Evolutionary conservation across 2,113 vertebrate genomes (phyloP).

Genomic region (Neotoma lepida): DNA sequence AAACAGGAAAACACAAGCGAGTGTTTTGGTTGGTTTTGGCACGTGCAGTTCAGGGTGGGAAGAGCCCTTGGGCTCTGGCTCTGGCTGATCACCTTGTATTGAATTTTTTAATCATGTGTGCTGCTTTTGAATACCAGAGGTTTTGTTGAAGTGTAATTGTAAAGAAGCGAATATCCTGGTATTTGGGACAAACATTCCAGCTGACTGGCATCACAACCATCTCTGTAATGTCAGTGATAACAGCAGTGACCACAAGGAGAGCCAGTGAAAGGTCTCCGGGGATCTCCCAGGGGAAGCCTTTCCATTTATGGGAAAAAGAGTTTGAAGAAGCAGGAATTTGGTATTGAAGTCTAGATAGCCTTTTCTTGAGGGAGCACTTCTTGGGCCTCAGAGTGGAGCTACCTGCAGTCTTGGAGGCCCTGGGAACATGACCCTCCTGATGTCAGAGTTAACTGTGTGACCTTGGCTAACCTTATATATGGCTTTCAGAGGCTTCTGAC

Average conservation of each 20-base stretch:
- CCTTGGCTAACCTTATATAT: not conserved
- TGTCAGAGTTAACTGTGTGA: not conserved
- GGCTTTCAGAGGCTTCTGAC: conserved; percentile 15
- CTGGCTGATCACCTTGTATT: conserved; percentile 71
- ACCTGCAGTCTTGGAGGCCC: not conserved
- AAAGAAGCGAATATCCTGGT: conserved; percentile 70
- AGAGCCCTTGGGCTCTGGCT: conserved; percentile 77
- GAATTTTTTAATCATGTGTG: conserved; percentile 62
- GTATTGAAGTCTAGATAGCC: not conserved
- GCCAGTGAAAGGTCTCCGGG: not conserved
- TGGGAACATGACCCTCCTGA: not conserved
- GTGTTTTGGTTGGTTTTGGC: conserved; percentile 72
- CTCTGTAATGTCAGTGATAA: conserved; percentile 49
- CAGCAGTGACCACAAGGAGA: not conserved
- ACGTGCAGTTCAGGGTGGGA: conserved; percentile 32
- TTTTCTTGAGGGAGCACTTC: not conserved
- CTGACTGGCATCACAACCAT: not conserved
- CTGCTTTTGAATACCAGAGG: conserved; percentile 74
- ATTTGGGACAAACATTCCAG: conserved; percentile 68
- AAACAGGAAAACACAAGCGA: conserved; percentile 55
- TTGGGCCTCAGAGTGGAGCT: not conserved
- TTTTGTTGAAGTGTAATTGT: conserved; percentile 71
- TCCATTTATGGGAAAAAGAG: conserved; percentile 51
- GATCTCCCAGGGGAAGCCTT: conserved; percentile 37
- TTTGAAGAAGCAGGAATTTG: not conserved